phyloP scores from a whole-genome alignment of 2,113 vertebrate genomes.

The Apistogramma diplotaenia region DNA sequence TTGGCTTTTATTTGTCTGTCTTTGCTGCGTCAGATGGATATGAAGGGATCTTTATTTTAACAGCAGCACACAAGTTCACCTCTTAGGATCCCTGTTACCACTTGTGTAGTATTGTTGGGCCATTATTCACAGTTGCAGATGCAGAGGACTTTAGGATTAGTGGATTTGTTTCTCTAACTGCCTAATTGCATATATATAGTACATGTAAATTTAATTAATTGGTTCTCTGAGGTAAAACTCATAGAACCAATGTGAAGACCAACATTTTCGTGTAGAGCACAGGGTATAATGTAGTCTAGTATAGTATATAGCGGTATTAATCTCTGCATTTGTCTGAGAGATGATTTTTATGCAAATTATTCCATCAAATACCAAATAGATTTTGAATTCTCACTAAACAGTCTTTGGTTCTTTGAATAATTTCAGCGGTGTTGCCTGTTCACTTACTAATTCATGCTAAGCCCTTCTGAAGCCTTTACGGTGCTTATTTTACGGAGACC shows the following conservation, averaged over 20 bases:
- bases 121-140: not conserved
- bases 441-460: not conserved
- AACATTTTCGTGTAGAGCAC: not conserved
- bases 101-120: not conserved
- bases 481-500: too few species aligned
- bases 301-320: not conserved
- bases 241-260: not conserved
- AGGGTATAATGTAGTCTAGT: too few species aligned
- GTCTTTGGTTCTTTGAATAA: not conserved
- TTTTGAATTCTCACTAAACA: not conserved
- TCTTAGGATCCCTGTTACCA: not conserved
- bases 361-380: not conserved
- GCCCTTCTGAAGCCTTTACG: too few species aligned
- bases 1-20: not conserved
- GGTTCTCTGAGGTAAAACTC: not conserved
- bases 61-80: not conserved
- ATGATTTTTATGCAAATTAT: not conserved
- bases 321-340: not conserved
- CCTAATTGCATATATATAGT: not conserved
- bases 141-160: not conserved
- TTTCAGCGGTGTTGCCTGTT: not conserved
- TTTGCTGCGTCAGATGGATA: not conserved
- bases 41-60: not conserved
- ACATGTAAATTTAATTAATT: slow-evolving; percentile 15
- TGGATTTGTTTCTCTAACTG: not conserved